phyloP scores from a whole-genome alignment of 2,797 vertebrate species.

The Micromesistius poutassou region DNA sequence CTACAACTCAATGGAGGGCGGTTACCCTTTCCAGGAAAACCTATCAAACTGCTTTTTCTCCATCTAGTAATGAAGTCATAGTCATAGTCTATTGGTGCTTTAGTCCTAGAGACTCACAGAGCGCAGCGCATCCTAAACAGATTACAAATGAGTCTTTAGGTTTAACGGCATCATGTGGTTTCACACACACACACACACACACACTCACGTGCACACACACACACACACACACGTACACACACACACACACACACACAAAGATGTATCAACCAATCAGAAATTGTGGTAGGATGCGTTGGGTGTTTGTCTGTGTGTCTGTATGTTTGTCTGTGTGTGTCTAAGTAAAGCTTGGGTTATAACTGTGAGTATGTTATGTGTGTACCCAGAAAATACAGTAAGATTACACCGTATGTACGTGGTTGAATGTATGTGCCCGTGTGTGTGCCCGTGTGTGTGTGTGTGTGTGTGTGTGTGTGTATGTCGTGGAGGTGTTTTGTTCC shows the following conservation, averaged over 20 bases:
- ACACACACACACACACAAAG: background rate
- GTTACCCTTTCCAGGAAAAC: background rate
- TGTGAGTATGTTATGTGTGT: constrained; percentile 11
- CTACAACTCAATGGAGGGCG: background rate
- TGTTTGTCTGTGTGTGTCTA: too few relatives aligned
- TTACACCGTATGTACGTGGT: constrained; percentile 6
- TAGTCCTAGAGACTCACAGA: background rate
- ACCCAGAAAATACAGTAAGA: too few relatives aligned
- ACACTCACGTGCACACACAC: background rate
- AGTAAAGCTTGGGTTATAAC: constrained; percentile 6
- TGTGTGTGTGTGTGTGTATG: background rate
- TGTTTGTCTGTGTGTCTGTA: constrained; percentile 29
- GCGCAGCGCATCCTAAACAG: background rate
- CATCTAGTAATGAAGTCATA: background rate
- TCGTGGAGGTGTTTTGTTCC: background rate
- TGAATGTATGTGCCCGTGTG: background rate
- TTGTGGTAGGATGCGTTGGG: background rate
- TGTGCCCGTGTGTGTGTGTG: background rate
- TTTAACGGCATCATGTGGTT: background rate
- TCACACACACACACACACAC: background rate
- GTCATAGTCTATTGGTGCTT: constrained; percentile 10
- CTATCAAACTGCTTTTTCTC: background rate
- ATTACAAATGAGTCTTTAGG: background rate
- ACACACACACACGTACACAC: background rate
- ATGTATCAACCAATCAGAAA: background rate